phyloP scores from a whole-genome alignment of 2,113 vertebrate species.

The Caranx melampygus region DNA sequence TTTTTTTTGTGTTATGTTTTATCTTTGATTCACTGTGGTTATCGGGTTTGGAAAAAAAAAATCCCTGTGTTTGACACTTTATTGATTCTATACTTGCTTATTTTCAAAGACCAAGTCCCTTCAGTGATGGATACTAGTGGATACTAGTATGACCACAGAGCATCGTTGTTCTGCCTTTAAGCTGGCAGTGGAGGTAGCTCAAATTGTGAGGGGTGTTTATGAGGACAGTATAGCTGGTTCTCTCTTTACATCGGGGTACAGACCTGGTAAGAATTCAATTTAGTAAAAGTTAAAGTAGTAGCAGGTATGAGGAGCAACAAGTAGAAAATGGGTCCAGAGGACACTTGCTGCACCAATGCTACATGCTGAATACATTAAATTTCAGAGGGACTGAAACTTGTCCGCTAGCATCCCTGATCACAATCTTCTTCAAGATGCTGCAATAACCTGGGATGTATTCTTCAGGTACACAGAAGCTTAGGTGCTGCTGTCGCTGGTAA shows the following conservation, averaged over 20 bases:
- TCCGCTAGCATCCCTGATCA: slow-evolving; percentile 21
- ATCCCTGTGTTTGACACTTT: slow-evolving; percentile 48
- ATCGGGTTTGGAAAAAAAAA: slow-evolving; percentile 17
- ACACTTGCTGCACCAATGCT: not conserved
- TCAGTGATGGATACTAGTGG: not conserved
- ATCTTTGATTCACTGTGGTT: slow-evolving; percentile 11
- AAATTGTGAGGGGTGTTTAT: too few relatives aligned
- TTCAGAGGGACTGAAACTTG: not conserved
- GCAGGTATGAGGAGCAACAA: not conserved
- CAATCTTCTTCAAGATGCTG: slow-evolving; percentile 42
- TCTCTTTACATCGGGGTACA: not conserved
- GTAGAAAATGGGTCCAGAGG: slow-evolving; percentile 21
- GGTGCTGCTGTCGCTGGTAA: slow-evolving; percentile 27
- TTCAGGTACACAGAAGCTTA: slow-evolving; percentile 27
- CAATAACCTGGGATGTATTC: slow-evolving; percentile 39
- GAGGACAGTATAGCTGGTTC: too few relatives aligned
- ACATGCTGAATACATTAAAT: slow-evolving; percentile 24
- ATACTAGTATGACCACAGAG: too few relatives aligned
- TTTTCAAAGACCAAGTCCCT: slow-evolving; percentile 25
- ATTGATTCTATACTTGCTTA: slow-evolving; percentile 43
- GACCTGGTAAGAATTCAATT: not conserved
- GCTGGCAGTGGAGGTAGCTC: too few relatives aligned
- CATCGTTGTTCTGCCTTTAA: too few relatives aligned
- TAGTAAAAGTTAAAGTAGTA: not conserved
- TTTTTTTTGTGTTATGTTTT: slow-evolving; percentile 13